Percentiles rank a stretch among this genome's conserved stretches.
These are phyloP conservation scores for Oxytorus armatus DNA, from an alignment of 2,888 invertebrate species.

Conservation along the genomic window DNA sequence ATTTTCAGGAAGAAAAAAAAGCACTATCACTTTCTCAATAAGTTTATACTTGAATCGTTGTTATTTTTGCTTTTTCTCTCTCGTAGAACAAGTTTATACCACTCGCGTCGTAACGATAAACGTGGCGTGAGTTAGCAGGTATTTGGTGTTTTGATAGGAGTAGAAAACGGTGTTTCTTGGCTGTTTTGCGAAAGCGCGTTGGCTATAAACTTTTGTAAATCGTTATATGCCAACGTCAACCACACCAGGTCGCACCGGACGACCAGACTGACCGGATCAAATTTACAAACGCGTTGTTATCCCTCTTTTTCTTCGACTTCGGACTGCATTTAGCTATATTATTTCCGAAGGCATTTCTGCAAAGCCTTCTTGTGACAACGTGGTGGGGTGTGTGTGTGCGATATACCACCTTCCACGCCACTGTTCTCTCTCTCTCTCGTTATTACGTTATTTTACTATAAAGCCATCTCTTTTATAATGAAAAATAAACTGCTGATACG, in stretches of 20 bases:
- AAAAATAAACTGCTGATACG: no score
- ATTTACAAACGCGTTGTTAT: background rate
- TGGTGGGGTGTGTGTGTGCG: no score
- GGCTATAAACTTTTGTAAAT: background rate
- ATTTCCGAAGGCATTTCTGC: constrained; percentile 14
- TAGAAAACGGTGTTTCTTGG: constrained; percentile 21
- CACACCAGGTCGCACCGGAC: background rate
- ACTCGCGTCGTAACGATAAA: constrained; percentile 26
- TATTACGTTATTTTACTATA: no score
- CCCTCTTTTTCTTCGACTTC: constrained; percentile 28
- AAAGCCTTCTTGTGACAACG: constrained; percentile 10
- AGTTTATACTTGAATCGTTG: background rate
- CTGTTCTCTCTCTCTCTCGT: no score
- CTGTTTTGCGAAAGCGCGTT: background rate
- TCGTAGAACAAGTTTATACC: constrained; percentile 10
- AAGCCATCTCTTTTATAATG: no score
- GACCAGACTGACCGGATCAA: constrained; percentile 16
- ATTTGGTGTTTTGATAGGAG: background rate
- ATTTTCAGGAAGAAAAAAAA: constrained; percentile 84
- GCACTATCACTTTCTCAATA: constrained; percentile 10
- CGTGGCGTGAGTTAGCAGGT: background rate
- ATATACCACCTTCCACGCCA: no score
- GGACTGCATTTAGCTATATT: constrained; percentile 40
- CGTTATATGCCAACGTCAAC: constrained; percentile 5
- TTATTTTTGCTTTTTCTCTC: background rate